Percentiles rank a stretch among this genome's conserved stretches.
Conservation (phyloP, 2,888 invertebrate genomes). For the Auanema sp. region DNA sequence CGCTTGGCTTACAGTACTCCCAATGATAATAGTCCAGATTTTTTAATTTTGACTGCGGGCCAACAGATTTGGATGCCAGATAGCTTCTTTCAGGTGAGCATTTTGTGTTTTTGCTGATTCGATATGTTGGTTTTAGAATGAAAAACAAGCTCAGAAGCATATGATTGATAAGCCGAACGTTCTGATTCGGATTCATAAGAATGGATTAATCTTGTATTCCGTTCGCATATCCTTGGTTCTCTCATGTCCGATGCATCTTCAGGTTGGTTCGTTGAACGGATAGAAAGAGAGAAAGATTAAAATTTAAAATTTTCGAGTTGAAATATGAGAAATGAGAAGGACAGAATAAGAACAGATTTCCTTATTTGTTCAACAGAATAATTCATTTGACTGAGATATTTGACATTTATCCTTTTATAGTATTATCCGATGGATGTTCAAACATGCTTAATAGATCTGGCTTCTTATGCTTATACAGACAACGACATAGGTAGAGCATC, state of each 20-base stretch:
- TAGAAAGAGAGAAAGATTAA: background rate
- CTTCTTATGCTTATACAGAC: constrained; percentile 96
- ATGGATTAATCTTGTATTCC: constrained; percentile 43
- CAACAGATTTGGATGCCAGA: constrained; percentile 96
- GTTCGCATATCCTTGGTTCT: constrained; percentile 87
- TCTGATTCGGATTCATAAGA: constrained; percentile 87
- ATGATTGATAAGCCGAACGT: constrained; percentile 72
- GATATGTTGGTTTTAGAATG: constrained; percentile 77
- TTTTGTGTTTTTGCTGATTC: background rate
- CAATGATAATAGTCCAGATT: constrained; percentile 44
- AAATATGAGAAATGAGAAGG: background rate
- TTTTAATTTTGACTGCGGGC: constrained; percentile 61
- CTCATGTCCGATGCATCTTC: constrained; percentile 94
- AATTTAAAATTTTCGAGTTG: background rate
- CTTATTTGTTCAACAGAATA: background rate
- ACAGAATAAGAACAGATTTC: background rate
- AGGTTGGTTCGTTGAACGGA: constrained; percentile 70
- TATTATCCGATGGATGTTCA: constrained; percentile 83
- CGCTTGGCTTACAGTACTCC: constrained; percentile 67
- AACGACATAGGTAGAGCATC: constrained; percentile 77
- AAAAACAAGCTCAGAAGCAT: constrained; percentile 85
- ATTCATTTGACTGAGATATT: background rate
- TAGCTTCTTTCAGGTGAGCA: constrained; percentile 74
- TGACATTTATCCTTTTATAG: constrained; percentile 24
- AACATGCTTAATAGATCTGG: constrained; percentile 89